Percentiles rank a stretch among this genome's conserved stretches.
Conservation (phyloP, 2,888 invertebrate species). For the Disparrhopalites patrizii region DNA sequence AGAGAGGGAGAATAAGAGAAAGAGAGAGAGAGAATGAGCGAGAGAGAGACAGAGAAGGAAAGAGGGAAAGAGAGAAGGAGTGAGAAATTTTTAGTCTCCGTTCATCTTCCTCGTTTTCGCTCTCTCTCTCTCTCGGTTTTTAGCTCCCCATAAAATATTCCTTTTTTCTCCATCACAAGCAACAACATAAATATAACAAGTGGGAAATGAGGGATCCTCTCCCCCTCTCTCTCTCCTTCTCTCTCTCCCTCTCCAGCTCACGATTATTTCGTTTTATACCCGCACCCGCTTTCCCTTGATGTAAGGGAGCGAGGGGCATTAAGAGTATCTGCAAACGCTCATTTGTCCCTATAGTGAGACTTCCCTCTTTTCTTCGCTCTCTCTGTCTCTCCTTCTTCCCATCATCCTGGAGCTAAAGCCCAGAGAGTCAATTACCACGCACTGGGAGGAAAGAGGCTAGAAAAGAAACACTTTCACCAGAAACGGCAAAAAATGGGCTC, state of each 20-base stretch:
- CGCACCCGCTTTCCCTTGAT: too few relatives aligned
- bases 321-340: background rate
- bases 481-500: conserved; percentile 22
- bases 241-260: background rate
- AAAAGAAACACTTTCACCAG: conserved; percentile 32
- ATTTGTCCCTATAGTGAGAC: background rate
- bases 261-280: too few relatives aligned
- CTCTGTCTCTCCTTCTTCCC: conserved; percentile 4
- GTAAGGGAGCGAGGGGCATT: background rate
- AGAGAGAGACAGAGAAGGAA: background rate
- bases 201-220: conserved; percentile 4
- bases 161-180: background rate
- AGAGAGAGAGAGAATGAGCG: background rate
- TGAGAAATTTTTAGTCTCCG: conserved; percentile 22
- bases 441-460: conserved; percentile 31
- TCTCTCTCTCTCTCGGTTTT: conserved; percentile 4
- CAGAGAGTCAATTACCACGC: conserved; percentile 29
- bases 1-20: background rate
- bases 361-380: conserved; percentile 1
- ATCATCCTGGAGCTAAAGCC: too few relatives aligned
- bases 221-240: conserved; percentile 1
- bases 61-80: conserved; percentile 4
- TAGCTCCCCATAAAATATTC: conserved; percentile 6
- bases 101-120: too few relatives aligned
- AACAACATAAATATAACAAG: conserved; percentile 13